Base-by-base conservation (phyloP, 2,888 invertebrate species). In the Pyrocoelia pectoralis region DNA sequence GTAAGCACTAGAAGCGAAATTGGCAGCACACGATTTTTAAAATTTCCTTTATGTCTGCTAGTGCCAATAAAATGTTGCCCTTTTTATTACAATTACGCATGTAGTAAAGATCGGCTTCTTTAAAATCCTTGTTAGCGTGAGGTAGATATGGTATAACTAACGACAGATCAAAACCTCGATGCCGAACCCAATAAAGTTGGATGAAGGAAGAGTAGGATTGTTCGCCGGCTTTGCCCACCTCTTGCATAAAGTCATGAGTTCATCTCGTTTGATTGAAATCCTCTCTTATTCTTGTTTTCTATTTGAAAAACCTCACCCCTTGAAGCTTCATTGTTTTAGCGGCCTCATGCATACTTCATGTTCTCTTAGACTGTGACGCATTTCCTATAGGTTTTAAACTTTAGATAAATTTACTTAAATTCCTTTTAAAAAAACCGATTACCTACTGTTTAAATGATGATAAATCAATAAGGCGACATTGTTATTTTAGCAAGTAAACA, bases 201-300 rank as follows among this genome's bases (percentile, higher is more conserved):
- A 66, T 66, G 66, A 75, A 75, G 72, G 73, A 74, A 70, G 72
- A 70, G 73, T 69, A 70, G 73, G 69, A 74, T 73, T 73, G 73
- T 72, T 63, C 59, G 57, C 68, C 70, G 70, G 69, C 68, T 73
- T 75, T 77, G 76, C 78, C 77, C 76, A 77, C 76, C 81, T 81
- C 76, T 78, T 81, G 81, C 81, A 81, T 81, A 81, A 81, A 81
- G 80, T 81, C 81, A 81, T 81, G 81, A 81, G 81, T 81, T 81
- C 81, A 80, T 81, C 81, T 81, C 81, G 80, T 81, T 80, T 81
- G 81, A 81, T 81, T 81, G 81, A 81, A 81, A 81, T 81, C 81
- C 81, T 79, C 81, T 81, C 81, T 80, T 81, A 80, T 81, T 80
- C 79, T 78, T 78, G 77, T 78, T 75, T 77, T 77, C 78, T 75